A percentile compares a stretch with the other conserved stretches of the same genome.
phyloP scores from a whole-genome alignment of 2,888 invertebrate species.

The Xestoiulus laeticollis region DNA sequence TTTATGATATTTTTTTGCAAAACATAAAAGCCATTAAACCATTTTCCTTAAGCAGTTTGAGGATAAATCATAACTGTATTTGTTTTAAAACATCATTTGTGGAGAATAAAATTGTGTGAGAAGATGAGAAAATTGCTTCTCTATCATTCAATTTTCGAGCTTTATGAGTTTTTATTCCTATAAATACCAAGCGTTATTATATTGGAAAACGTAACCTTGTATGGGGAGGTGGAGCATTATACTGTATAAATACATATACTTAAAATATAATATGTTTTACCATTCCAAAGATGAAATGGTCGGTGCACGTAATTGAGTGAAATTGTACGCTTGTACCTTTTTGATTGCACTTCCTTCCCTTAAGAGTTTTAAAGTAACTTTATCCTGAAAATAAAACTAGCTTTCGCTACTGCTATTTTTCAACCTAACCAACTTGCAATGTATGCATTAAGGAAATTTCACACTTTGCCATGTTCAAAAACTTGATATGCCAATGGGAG shows the following conservation, averaged over 20 bases:
- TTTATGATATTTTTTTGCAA: too few species aligned
- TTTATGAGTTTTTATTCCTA: too few species aligned
- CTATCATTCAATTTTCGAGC: too few species aligned
- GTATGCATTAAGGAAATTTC: constrained; percentile 1
- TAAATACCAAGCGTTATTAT: too few species aligned
- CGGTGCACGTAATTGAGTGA: not conserved
- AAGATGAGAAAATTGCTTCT: too few species aligned
- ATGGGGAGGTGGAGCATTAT: not conserved
- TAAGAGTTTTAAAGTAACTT: not conserved
- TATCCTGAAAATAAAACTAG: not conserved
- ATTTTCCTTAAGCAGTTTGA: too few species aligned
- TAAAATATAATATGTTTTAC: not conserved
- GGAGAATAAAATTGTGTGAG: too few species aligned
- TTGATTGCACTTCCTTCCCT: constrained; percentile 12
- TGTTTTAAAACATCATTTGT: too few species aligned
- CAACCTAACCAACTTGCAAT: not conserved
- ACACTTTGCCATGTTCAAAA: constrained; percentile 33
- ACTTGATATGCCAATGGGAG: constrained; percentile 37
- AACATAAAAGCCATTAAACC: too few species aligned
- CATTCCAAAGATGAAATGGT: not conserved
- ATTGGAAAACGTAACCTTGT: too few species aligned
- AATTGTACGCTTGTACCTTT: not conserved
- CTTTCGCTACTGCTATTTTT: not conserved
- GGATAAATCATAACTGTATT: too few species aligned
- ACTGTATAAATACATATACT: not conserved